Percentiles rank a stretch among this genome's conserved stretches.
phyloP scores from a whole-genome alignment of 2,113 vertebrate species.

The Neoarius graeffei region DNA sequence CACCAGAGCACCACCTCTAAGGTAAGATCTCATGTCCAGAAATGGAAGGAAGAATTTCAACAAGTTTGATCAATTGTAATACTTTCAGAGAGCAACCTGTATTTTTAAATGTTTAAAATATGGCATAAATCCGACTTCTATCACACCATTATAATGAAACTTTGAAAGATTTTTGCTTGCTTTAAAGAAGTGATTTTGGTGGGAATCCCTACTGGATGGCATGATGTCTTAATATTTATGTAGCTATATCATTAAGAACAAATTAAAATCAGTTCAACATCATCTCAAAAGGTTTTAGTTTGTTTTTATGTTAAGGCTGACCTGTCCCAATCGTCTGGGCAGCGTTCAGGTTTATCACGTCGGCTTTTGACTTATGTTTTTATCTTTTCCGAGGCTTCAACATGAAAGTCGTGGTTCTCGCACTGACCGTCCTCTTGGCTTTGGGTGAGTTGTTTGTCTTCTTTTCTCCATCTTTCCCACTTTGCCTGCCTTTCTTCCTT shows the following conservation, averaged over 20 bases:
- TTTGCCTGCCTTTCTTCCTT: not conserved
- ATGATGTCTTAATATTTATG: not conserved
- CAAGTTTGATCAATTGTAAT: not conserved
- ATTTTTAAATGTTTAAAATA: not conserved
- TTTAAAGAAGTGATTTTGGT: not conserved
- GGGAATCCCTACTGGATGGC: not conserved
- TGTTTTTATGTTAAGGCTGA: not conserved
- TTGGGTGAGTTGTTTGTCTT: constrained; percentile 52
- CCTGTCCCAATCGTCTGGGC: too few species aligned
- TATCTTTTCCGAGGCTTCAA: constrained; percentile 42
- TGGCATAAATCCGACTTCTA: not conserved
- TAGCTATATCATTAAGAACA: not conserved
- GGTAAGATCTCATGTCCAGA: constrained; percentile 50
- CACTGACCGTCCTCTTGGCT: constrained; percentile 57
- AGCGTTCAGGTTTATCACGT: not conserved
- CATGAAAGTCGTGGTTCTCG: constrained; percentile 63
- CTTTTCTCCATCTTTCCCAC: not conserved
- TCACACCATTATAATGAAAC: not conserved
- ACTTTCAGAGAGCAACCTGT: not conserved
- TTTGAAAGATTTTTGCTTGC: not conserved
- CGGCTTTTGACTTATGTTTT: not conserved
- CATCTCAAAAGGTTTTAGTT: not conserved
- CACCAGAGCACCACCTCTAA: constrained; percentile 52
- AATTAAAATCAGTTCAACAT: not conserved
- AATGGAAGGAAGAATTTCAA: not conserved